Evolutionary conservation across 2,113 vertebrate species (phyloP).

Genomic region (Propithecus coquereli): DNA sequence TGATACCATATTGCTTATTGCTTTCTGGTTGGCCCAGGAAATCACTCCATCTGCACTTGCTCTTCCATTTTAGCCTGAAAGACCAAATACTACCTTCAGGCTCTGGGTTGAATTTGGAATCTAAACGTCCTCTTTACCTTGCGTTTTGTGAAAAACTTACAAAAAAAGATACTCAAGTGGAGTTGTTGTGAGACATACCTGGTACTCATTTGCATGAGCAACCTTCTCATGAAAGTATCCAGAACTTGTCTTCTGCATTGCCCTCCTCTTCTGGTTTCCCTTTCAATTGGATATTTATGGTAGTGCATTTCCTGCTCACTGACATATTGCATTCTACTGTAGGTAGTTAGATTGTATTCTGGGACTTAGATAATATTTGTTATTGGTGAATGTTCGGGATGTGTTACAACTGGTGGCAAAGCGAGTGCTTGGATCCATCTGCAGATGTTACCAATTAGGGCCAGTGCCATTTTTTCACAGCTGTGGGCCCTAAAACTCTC

Average conservation of each 20-base stretch:
- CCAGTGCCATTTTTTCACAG: conserved; percentile 47
- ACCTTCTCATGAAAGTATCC: not conserved
- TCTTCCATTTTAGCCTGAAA: not conserved
- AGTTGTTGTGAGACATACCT: not conserved
- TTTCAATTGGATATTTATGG: not conserved
- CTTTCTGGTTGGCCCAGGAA: conserved; percentile 20
- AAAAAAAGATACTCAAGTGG: not conserved
- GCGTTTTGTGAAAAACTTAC: not conserved
- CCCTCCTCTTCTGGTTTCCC: not conserved
- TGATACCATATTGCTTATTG: not conserved
- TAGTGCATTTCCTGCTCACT: not conserved
- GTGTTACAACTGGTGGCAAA: conserved; percentile 10
- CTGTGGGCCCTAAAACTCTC: conserved; percentile 33
- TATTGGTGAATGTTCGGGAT: not conserved
- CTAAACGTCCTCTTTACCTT: not conserved
- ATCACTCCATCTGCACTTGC: not conserved
- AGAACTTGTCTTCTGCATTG: not conserved
- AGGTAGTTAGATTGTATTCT: not conserved
- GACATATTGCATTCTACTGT: not conserved
- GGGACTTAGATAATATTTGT: not conserved
- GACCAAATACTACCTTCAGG: not conserved
- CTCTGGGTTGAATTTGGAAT: not conserved
- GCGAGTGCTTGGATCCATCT: not conserved
- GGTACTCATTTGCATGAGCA: not conserved
- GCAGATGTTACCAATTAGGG: conserved; percentile 55